Evolutionary conservation across 2,797 vertebrate genomes (phyloP).

Genomic region (Potorous gilbertii): DNA sequence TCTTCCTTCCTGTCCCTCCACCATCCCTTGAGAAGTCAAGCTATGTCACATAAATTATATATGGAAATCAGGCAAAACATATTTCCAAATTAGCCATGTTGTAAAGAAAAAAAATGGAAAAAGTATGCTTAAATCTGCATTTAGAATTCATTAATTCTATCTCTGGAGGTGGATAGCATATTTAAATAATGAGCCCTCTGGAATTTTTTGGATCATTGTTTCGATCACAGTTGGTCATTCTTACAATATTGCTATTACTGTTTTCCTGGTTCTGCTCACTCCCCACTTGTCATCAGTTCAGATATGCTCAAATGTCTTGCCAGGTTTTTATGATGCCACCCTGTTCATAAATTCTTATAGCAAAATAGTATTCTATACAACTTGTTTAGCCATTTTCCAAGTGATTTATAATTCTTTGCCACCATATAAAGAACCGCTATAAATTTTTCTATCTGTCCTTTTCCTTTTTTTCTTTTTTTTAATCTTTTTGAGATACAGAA

Average conservation of each 20-base stretch:
- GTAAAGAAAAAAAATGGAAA: not conserved
- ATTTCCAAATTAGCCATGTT: not conserved
- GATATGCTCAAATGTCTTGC: not conserved
- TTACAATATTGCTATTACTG: not conserved
- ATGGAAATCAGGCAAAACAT: not conserved
- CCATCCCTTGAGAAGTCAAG: not conserved
- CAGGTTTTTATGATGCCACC: not conserved
- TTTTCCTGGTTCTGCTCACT: not conserved
- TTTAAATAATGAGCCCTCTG: not conserved
- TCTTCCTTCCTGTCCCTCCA: not conserved
- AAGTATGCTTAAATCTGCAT: not conserved
- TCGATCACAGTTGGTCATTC: not conserved
- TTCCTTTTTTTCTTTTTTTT: no score
- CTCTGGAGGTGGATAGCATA: not conserved
- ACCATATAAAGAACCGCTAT: no score
- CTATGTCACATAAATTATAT: not conserved
- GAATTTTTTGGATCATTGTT: not conserved
- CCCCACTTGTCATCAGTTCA: not conserved
- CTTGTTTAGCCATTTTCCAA: not conserved
- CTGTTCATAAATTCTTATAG: not conserved
- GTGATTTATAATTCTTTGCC: not conserved
- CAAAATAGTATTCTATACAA: not conserved
- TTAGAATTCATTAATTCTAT: not conserved
- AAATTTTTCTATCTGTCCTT: no score
- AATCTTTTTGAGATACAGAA: no score